Base-by-base conservation (phyloP, 1,140 invertebrate species). In the Dendroctonus ponderosae region DNA sequence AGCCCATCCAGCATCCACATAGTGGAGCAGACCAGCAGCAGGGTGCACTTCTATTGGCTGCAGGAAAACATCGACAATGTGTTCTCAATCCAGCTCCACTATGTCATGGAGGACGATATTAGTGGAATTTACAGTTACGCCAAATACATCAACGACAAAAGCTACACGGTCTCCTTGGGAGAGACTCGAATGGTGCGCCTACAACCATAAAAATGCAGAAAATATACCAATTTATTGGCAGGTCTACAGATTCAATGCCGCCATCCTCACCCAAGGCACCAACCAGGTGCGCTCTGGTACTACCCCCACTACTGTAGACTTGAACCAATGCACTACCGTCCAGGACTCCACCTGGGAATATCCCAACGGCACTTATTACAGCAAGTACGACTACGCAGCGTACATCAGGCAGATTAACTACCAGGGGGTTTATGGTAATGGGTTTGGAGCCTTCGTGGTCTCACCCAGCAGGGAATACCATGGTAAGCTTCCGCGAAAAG, bases 31-130 rank as follows among this genome's bases (percentile, higher is more conserved):
- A 42, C 40, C 5, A 43, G n/a, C 14, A 15, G 11, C 9, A 58
- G 56, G 44, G 56, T 58, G 7, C 56, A 58, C 39, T 58, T 58
- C 40, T 58, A 58, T 14, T 58, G 56, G 56, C 40, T 58, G 9
- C 56, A 58, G 12, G 56, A 58, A 12, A 58, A 43, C 11, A 42
- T 58, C 37, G 56, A 43, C 11, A 58, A 58, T 58, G 11, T 58
- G 8, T 58, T 58, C 12, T 43, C 8, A 7, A 58, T 58, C 12
- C 40, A 58, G n/a, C 56, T 58, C 12, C 56, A 58, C 15, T 58
- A 58, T 43, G 15, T 58, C 15, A 58, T 58, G 56, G 56, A 15
- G 4, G 41, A 41, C 9, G 56, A 42, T 2, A n/a, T 58, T 42
- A 58, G 40, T 58, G 56, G 56, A 2, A 44, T 58, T 6, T 58